Evolutionary conservation across 2,888 invertebrate species (phyloP).

Genomic region (Caenorhabditis auriculariae): DNA sequence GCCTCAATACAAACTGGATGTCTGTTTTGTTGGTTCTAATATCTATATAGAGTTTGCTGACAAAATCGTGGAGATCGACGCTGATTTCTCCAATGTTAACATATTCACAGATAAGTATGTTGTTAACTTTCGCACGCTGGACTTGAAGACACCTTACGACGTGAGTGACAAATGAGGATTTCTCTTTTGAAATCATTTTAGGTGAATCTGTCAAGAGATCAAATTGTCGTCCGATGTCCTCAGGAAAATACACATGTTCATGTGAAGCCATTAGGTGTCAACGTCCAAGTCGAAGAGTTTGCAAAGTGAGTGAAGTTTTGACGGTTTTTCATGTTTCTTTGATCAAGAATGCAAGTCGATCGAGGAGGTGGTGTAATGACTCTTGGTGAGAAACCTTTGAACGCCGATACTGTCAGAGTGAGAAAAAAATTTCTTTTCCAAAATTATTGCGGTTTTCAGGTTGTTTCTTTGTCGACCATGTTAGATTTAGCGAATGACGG

Average conservation of each 20-base stretch:
- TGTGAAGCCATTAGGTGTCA: conserved; percentile 15
- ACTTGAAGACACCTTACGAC: conserved; percentile 6
- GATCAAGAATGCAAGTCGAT: conserved; percentile 21
- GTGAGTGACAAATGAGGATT: conserved; percentile 4
- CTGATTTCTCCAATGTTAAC: conserved; percentile 12
- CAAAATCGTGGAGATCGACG: conserved; percentile 21
- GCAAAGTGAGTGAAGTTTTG: conserved; percentile 5
- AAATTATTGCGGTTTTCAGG: background rate
- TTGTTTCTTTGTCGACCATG: conserved; percentile 7
- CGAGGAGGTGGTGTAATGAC: conserved; percentile 25
- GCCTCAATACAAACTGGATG: conserved; percentile 16
- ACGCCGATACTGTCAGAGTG: conserved; percentile 20
- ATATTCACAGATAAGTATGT: conserved; percentile 22
- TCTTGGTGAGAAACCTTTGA: conserved; percentile 14
- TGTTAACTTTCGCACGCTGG: conserved; percentile 12
- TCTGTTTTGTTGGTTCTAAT: conserved; percentile 23
- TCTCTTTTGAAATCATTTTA: background rate
- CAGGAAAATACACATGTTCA: conserved; percentile 15
- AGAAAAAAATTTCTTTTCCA: background rate
- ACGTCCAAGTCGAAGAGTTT: conserved; percentile 12
- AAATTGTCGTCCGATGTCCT: conserved; percentile 10
- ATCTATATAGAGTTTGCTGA: conserved; percentile 26
- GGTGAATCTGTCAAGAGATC: conserved; percentile 12
- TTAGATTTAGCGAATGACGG: conserved; percentile 26
- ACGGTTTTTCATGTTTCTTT: background rate